Conservation (phyloP, 1,140 invertebrate species). For the Nebria ingens region DNA sequence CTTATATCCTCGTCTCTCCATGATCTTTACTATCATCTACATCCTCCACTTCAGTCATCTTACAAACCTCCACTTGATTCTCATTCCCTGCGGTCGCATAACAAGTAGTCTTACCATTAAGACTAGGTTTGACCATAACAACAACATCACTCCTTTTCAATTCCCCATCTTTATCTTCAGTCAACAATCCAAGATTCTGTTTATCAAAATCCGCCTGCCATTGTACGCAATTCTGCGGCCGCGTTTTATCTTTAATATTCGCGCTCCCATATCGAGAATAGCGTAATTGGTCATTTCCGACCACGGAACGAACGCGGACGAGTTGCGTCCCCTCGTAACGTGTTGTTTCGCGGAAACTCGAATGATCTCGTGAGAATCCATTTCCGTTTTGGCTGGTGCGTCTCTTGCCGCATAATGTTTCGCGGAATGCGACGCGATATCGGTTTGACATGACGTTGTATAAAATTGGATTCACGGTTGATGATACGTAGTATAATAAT, state of each 20-base stretch:
- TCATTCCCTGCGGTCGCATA: background rate
- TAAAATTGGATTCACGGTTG: conserved; percentile 82
- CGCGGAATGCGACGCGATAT: conserved; percentile 69
- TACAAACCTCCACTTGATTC: background rate
- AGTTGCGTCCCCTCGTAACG: conserved; percentile 34
- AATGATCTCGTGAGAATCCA: conserved; percentile 40
- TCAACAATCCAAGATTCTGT: background rate
- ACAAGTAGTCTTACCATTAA: conserved; percentile 9
- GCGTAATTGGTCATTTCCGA: conserved; percentile 26
- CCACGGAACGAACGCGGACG: conserved; percentile 33
- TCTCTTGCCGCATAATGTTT: conserved; percentile 49
- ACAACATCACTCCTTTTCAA: background rate
- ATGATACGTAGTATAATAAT: conserved; percentile 77
- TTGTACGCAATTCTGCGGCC: conserved; percentile 22
- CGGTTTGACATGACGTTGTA: conserved; percentile 86
- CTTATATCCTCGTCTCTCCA: background rate
- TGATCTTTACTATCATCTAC: background rate
- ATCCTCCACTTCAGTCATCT: background rate
- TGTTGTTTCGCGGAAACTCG: conserved; percentile 44
- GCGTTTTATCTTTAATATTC: conserved; percentile 14
- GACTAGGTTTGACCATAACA: background rate
- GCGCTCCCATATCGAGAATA: conserved; percentile 11
- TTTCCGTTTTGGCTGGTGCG: conserved; percentile 31
- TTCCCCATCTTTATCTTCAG: background rate
- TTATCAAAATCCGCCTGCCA: conserved; percentile 10